Evolutionary conservation across 1,140 invertebrate species (phyloP), one percentile per base, ranked within the genome.

Genomic region (Camponotus vicinus): DNA sequence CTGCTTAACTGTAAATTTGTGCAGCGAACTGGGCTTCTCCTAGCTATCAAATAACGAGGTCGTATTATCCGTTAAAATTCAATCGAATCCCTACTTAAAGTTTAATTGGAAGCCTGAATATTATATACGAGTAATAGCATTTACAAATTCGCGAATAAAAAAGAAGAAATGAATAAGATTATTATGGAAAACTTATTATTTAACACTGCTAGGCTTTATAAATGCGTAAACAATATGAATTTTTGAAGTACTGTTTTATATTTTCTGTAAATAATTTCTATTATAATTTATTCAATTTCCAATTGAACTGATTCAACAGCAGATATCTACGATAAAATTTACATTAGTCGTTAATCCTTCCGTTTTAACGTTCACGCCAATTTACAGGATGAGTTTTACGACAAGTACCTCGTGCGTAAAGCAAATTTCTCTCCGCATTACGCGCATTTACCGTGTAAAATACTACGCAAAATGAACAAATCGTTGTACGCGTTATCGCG

Each of bases 401-500:
- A 37, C 55, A 55, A 32, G 78, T 21, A 21, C 9, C 4, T 45
- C 66, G 52, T 27, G 13, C 52, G 27, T 42, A 61, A 75, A 83
- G 18, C 42, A 61, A 32, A 83, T 63, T 75, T 75, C 55, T 52
- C 13, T 18, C 13, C 49, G 34, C 34, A 45, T 75, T 83, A 42
- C 55, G 42, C 52, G 78, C 55, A 40, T 59, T 67, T 70, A 70
- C 40, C 21, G 9, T 45, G 79, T 11, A 75, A 83, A 82, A 73
- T 59, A 49, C 40, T 61, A 52, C 27, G 79, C 69, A 4, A 70
- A 80, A 63, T 83, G 55, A 45, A 63, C 69, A 82, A 61, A 73
- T 73, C 69, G 52, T 34, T 67, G 27, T 13, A 40, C 69, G 69
- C 79, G 79, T 83, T 83, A 83, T 83, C 79, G 69, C 69, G 55